Conservation (phyloP, 2,113 vertebrate genomes). For the Tetrao urogallus region DNA sequence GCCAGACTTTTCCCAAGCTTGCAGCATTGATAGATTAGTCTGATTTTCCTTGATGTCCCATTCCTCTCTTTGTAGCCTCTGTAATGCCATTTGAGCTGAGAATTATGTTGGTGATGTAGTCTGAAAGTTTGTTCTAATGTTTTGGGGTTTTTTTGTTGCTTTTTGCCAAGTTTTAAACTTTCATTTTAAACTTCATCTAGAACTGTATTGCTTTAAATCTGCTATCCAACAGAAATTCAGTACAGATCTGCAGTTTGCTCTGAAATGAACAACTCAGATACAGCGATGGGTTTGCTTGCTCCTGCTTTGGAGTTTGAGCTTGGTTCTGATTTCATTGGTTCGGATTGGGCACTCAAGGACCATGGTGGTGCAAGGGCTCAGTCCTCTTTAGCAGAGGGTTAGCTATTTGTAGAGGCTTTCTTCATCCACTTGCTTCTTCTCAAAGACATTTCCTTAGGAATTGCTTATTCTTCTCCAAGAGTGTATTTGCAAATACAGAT, state of each 20-base stretch:
- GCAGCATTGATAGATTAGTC: neutral
- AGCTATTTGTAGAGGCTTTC: neutral
- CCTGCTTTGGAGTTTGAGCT: neutral
- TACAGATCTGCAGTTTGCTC: neutral
- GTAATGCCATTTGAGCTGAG: neutral
- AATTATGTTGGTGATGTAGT: neutral
- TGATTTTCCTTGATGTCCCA: neutral
- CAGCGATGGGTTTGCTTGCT: neutral
- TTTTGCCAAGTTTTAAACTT: neutral
- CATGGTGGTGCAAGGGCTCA: rapidly evolving
- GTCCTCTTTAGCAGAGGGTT: neutral
- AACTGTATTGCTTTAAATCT: neutral
- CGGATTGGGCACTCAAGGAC: neutral
- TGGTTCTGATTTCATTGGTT: neutral
- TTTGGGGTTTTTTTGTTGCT: neutral
- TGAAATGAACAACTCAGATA: rapidly evolving
- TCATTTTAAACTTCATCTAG: neutral
- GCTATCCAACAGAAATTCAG: neutral
- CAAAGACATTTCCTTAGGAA: neutral
- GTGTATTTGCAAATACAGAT: neutral
- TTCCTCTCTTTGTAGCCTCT: neutral
- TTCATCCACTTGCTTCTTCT: neutral
- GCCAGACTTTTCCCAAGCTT: neutral
- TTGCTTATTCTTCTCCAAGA: neutral
- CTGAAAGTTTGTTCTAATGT: neutral